Evolutionary conservation across 2,113 vertebrate species (phyloP), one percentile per base, ranked within the genome.

Genomic region (Larimichthys polyactis): DNA sequence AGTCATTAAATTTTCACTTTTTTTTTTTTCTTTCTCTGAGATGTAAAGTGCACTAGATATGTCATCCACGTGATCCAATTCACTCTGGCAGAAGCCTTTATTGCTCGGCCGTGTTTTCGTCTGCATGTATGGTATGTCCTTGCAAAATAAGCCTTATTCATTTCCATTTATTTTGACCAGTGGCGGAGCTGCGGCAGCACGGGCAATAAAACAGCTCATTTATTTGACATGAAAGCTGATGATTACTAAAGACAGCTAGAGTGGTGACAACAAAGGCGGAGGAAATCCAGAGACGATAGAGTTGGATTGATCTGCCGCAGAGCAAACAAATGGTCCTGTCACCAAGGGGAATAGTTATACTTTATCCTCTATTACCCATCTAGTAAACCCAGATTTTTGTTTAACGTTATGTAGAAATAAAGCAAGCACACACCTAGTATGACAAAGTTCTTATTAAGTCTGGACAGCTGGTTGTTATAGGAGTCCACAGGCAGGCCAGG

Each of bases 141-240:
- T 58, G 81, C 71, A 68, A 75, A 90, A 84, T 58, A 83, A 76
- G 71, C 79, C 81, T 76, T 78, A 82, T 86, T 87, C 83, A 75
- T 86, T 87, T 71, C 84, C 71, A 89, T 93, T 91, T 89, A 86
- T 86, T 85, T 78, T 69, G 81, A 90, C 87, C 71, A 64, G 80
- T 76, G 71, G 75, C 74, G 73, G 76, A 65, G 79, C 55, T 24
- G 48, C 29, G 0, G 72, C 60, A 69, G 73, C 77, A 69, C 59
- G 7, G 32, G 65, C 86, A 85, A 90, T 90, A 85, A 78, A 87
- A 75, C 68, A 82, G 82, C 75, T 89, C 82, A 90, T 92, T 92
- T 88, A 89, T 91, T 80, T 91, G 90, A 94, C 89, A 90, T 75
- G 89, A 92, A 88, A 89, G 87, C 86, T 78, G 72, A 91, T 92